Percentiles rank a stretch among this genome's conserved stretches.
Conservation (phyloP, 1,140 invertebrate genomes). For the Orussus abietinus region DNA sequence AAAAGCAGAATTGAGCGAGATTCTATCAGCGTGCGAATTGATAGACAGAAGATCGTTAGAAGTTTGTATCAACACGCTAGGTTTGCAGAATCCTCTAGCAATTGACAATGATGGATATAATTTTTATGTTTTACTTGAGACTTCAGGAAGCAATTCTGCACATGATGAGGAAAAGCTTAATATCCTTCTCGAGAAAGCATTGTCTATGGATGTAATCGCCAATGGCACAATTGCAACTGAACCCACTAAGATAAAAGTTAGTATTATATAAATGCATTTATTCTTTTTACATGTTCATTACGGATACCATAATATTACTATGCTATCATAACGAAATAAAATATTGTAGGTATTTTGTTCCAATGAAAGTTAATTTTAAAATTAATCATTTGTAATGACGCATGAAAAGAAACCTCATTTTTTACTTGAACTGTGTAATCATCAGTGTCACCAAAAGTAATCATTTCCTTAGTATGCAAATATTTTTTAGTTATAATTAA, state of each 20-base stretch:
- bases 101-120: conserved; percentile 54
- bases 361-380: no score
- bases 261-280: no score
- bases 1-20: conserved; percentile 75
- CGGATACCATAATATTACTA: no score
- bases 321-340: no score
- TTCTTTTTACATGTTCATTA: no score
- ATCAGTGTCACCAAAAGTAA: no score
- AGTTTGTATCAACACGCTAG: conserved; percentile 59
- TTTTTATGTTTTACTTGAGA: conserved; percentile 91
- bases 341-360: no score
- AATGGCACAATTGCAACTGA: conserved; percentile 85
- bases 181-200: conserved; percentile 69
- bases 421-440: no score
- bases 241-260: conserved; percentile 70
- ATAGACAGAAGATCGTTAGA: conserved; percentile 73
- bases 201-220: conserved; percentile 66
- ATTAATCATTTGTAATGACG: no score
- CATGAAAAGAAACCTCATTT: no score
- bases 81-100: conserved; percentile 53
- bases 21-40: conserved; percentile 91
- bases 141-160: conserved; percentile 73
- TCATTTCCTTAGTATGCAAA: no score
- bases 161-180: conserved; percentile 89
- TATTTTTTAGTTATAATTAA: no score